phyloP scores from a whole-genome alignment of 2,113 vertebrate species.

The Cryptotis parvus region DNA sequence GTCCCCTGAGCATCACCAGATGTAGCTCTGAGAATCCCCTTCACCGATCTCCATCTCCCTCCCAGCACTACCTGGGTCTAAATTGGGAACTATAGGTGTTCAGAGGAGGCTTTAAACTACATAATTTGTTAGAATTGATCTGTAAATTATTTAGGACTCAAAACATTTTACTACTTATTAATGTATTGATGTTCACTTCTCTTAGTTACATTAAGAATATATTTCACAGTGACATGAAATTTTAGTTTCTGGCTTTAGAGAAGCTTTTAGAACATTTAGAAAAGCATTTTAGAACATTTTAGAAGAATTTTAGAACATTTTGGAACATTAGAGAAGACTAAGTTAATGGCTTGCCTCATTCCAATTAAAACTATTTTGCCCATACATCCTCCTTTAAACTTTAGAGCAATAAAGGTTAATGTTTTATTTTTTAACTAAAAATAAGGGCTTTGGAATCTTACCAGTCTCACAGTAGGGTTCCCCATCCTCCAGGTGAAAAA shows the following conservation, averaged over 20 bases:
- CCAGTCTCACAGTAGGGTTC: slow-evolving; percentile 98
- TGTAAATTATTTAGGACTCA: neutral
- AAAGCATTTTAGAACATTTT: no score
- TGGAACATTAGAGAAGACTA: no score
- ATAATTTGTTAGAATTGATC: slow-evolving; percentile 25
- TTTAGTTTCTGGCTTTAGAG: no score
- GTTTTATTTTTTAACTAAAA: slow-evolving; percentile 18
- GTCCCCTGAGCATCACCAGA: no score
- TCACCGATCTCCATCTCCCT: no score
- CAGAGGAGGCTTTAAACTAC: slow-evolving; percentile 5
- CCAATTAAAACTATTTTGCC: neutral
- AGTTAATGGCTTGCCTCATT: no score
- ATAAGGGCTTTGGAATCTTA: slow-evolving; percentile 75
- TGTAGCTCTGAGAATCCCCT: no score
- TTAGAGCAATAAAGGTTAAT: slow-evolving; percentile 5
- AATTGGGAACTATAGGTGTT: no score
- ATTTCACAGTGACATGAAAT: neutral
- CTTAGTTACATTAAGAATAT: slow-evolving; percentile 22
- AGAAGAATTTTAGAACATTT: no score
- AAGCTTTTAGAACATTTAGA: no score
- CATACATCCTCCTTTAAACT: neutral
- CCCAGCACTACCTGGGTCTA: no score
- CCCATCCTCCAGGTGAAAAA: slow-evolving; percentile 98
- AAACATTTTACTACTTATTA: slow-evolving; percentile 40
- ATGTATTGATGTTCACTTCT: slow-evolving; percentile 28